Evolutionary conservation across 2,797 vertebrate genomes (phyloP), one percentile per base, ranked within the genome.

Genomic region (Neosilurus mollespiculum): DNA sequence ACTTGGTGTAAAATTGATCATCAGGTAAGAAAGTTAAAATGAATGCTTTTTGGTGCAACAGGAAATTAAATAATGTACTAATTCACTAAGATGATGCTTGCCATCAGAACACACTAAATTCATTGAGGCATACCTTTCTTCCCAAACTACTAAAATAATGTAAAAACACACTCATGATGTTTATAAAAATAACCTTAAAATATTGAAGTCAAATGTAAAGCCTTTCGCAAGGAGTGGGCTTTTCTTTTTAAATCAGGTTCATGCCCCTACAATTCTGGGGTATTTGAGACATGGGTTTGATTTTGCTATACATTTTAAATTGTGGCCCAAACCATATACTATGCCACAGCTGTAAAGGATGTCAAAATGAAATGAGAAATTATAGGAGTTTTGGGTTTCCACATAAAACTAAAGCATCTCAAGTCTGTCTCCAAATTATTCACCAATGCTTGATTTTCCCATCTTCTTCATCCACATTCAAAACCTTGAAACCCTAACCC

Each of bases 131-230:
- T 87, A 83, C n/a, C n/a, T 84, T 85, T 73, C 75, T 90, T 89
- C 88, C 91, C 86, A 87, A 90, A 86, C 65, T 70, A 88, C 86
- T 90, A 86, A 90, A 91, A 85, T 37, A 88, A 88, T 61, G 59
- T 71, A 91, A 90, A 88, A 61, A 90, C 80, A 89, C 83, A 84
- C 61, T 81, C 66, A 77, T 85, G 62, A 84, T 76, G 81, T 87
- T 88, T 70, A 90, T 91, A 87, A 92, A 93, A 92, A 81, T 86
- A 88, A 89, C 90, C 89, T 87, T 71, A 91, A 88, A 91, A 88
- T 76, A 51, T 66, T 65, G 80, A 80, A 80, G 59, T 53, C 73
- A 82, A 79, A 85, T 65, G 56, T 56, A 78, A 85, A 78, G 79
- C 72, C 64, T 88, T 80, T 66, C 65, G 51, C 66, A 62, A 81